Evolutionary conservation across 2,888 invertebrate genomes (phyloP), one percentile per base, ranked within the genome.

Genomic region (Tetranychus truncatus): DNA sequence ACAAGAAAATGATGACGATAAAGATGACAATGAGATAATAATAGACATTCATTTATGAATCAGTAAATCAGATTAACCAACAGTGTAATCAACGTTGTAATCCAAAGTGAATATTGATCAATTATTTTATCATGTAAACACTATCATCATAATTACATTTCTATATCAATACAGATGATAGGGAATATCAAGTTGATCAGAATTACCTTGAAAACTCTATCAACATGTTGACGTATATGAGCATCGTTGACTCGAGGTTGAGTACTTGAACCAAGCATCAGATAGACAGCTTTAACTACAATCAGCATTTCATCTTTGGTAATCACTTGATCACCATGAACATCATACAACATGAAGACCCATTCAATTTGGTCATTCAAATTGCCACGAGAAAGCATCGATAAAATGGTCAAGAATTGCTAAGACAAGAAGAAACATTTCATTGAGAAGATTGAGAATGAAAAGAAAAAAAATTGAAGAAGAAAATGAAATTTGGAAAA

Each of bases 311-410:
- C 69, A 24, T 69, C 69, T 6, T 24, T 20, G 21, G 69, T 69
- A 11, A 69, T 69, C 11, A 24, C 21, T 24, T 24, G 21, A 20
- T 20, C 34, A 24, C 69, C 34, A 20, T 69, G 9, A 20, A 69
- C 21, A 24, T 69, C 69, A n/a, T 69, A 69, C n/a, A 69, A 69
- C 21, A 24, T 69, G 69, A 69, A 69, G 2, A 69, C 34, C 69
- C 69, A 69, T 20, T 20, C 34, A 24, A 69, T 69, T 24, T 69
- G 21, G 11, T 69, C 69, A 24, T 20, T 24, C 2, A 69, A 11
- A 20, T 20, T 24, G n/a, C 69, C 69, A 11, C 69, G 69, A 11
- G 69, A 69, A 24, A 69, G 21, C 21, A 20, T 24, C n/a, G 69
- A 69, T 69, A 69, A 69, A 11, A 69, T 20, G 21, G 15, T 24